phyloP scores from a whole-genome alignment of 2,113 vertebrate genomes.

The Campylomormyrus tamandua region DNA sequence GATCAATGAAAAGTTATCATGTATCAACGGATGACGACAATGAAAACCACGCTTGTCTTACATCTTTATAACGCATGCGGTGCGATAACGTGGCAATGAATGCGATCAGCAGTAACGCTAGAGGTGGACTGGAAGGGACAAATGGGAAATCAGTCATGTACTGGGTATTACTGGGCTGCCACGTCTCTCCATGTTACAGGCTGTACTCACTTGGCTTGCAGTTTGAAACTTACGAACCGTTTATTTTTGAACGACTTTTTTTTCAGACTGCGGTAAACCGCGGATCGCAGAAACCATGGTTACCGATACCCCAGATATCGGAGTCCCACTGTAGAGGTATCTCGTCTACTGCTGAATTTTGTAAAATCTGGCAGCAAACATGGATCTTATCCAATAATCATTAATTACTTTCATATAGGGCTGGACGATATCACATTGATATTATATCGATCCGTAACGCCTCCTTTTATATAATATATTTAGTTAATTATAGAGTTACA shows the following conservation, averaged over 20 bases:
- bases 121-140: neutral
- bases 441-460: too few relatives aligned
- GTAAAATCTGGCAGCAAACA: neutral
- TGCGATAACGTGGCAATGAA: neutral
- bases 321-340: neutral
- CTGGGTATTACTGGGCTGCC: neutral
- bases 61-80: neutral
- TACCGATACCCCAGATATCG: neutral
- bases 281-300: neutral
- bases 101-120: neutral
- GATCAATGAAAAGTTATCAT: neutral
- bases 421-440: too few relatives aligned
- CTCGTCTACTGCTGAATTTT: neutral
- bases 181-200: neutral
- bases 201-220: neutral
- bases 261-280: neutral
- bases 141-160: neutral
- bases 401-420: neutral
- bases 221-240: neutral
- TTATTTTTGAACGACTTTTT: neutral
- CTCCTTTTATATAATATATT: neutral
- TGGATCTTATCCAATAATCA: neutral
- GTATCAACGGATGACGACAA: neutral
- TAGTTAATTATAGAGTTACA: neutral
- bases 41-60: neutral